Base-by-base conservation (phyloP, 30 jellyfish, hydroid and myxozoan genomes). In the Mastigias papua region DNA sequence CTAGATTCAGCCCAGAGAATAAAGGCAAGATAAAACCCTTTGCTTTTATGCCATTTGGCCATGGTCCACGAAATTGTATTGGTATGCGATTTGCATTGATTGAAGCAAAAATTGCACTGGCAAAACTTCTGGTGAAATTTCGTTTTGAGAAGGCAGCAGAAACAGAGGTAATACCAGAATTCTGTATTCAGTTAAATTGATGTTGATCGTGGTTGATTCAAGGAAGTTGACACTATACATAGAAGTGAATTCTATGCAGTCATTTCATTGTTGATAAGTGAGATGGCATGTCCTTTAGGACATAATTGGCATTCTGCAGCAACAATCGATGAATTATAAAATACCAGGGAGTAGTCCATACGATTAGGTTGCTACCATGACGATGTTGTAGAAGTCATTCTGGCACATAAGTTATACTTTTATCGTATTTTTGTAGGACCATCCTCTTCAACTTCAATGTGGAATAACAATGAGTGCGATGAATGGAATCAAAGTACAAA, bases 21-120 rank as follows among this genome's bases (percentile, higher is more conserved):
- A 77, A 58, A 35, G 26, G 77, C 6, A 35, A 33, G 21, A 77
- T 77, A 10, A 28, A 50, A 13, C 88, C 77, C 1, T 82, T 66
- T 46, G 23, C 58, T 5, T 82, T 67, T 69, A 0, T 66, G 78
- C 91, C 91, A 37, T 82, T 82, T 67, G 91, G 91, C 10, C 91
- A 66, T 30, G 91, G 91, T 29, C 91, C 91, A 25, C 91, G 91
- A 17, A 82, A 82, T 60, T 82, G 91, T 48, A 46, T 82, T 46
- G 91, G 91, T 15, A 68, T 62, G 84, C 62, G 84, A 9, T 82
- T 82, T 48, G 91, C 91, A n/a, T 54, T 82, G 80, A 5, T 48
- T 29, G 91, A 82, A 48, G 81, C 73, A 11, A 82, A 82, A 58
- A 23, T 71, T 34, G 50, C 91, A 20, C 82, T 82, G 11, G 63